Evolutionary conservation across 2,888 invertebrate species (phyloP).

Genomic region (Aphodius granarius): DNA sequence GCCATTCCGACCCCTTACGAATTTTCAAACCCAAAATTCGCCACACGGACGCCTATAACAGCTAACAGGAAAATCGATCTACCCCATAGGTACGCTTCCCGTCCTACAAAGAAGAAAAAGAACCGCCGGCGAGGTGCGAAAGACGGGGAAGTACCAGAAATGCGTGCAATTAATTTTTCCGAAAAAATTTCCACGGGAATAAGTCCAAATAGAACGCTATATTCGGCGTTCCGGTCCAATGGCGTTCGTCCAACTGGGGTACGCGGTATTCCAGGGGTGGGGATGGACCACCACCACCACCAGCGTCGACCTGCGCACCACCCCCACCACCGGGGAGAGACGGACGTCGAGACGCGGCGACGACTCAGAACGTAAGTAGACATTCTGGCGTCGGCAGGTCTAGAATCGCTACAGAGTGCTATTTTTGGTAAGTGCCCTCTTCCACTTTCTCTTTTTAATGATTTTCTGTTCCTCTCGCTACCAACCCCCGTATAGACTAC

Average conservation of each 20-base stretch:
- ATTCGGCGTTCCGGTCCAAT: conserved; percentile 45
- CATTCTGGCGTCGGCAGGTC: conserved; percentile 56
- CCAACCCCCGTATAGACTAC: not conserved
- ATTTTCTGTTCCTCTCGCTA: not conserved
- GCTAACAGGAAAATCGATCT: not conserved
- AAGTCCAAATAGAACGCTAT: conserved; percentile 5
- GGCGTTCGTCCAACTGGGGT: conserved; percentile 42
- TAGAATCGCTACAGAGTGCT: conserved; percentile 43
- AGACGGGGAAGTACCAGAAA: not conserved
- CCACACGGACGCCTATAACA: too few relatives aligned
- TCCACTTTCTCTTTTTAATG: not conserved
- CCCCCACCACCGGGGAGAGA: conserved; percentile 56
- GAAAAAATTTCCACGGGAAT: conserved; percentile 7
- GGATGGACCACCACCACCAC: conserved; percentile 35
- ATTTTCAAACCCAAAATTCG: not conserved
- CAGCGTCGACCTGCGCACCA: conserved; percentile 49
- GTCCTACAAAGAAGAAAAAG: not conserved
- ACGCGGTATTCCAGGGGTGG: conserved; percentile 42
- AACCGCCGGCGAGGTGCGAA: not conserved
- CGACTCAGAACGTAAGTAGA: conserved; percentile 57
- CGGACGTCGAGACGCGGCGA: conserved; percentile 64
- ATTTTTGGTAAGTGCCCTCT: conserved; percentile 41
- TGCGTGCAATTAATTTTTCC: conserved; percentile 15
- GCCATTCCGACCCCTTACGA: not conserved
- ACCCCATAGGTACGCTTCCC: not conserved